Evolutionary conservation across 1,140 invertebrate species (phyloP).

Genomic region (Hyposmocoma kahamanoa): DNA sequence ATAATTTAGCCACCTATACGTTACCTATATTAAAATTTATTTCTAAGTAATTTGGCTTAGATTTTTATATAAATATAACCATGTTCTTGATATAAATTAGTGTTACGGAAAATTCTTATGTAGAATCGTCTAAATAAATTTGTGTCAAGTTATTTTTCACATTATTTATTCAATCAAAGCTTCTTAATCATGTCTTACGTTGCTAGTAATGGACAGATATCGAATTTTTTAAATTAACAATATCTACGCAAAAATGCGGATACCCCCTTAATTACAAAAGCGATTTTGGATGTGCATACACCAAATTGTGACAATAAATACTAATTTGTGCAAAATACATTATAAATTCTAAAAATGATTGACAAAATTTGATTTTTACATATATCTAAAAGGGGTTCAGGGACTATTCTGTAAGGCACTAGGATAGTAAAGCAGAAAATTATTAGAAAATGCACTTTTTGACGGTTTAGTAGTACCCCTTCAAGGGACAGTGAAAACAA

Average conservation of each 20-base stretch:
- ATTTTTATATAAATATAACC: constrained; percentile 28
- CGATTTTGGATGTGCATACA: constrained; percentile 29
- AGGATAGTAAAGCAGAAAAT: constrained; percentile 8
- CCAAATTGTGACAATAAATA: too few species aligned
- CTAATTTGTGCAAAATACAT: constrained; percentile 14
- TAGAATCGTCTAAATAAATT: constrained; percentile 58
- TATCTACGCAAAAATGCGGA: constrained; percentile 8
- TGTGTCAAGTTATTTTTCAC: constrained; percentile 47
- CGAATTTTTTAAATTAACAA: neutral
- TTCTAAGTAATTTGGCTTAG: constrained; percentile 28
- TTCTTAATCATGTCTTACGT: neutral
- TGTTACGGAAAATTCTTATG: constrained; percentile 51
- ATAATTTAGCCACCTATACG: constrained; percentile 24
- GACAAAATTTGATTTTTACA: neutral
- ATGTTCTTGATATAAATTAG: constrained; percentile 36
- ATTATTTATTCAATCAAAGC: constrained; percentile 47
- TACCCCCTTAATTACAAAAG: constrained; percentile 28
- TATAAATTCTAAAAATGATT: neutral
- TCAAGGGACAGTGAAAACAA: too few species aligned
- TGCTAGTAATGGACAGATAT: constrained; percentile 1
- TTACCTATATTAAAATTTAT: constrained; percentile 10
- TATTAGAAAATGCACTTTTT: too few species aligned
- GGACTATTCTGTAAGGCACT: constrained; percentile 10
- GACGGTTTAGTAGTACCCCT: too few species aligned
- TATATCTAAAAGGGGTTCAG: neutral